These are phyloP conservation scores for Cheilosia pagana DNA, from an alignment of 2,888 invertebrate species.

Conservation along the genomic window DNA sequence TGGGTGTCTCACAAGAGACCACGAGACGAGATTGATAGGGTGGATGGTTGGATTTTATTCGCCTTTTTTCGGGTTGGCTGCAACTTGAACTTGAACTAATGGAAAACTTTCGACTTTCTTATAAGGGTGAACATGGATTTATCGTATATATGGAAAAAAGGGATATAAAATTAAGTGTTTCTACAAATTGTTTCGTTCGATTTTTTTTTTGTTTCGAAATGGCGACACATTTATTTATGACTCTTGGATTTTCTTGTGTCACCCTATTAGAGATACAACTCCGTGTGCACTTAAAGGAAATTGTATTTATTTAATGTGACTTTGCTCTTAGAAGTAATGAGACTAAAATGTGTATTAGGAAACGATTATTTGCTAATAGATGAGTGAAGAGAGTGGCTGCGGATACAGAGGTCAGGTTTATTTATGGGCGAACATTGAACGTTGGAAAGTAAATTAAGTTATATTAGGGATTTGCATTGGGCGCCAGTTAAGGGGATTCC, in stretches of 20 bases:
- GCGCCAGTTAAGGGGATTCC: not conserved
- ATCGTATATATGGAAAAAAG: conserved; percentile 43
- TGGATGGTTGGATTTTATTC: conserved; percentile 39
- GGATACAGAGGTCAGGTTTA: not conserved
- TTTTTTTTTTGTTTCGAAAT: conserved; percentile 53
- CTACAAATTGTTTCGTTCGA: conserved; percentile 71
- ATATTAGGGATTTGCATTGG: not conserved
- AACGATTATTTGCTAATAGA: conserved; percentile 67
- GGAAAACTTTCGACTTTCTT: conserved; percentile 47
- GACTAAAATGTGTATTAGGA: conserved; percentile 46
- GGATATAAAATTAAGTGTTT: conserved; percentile 75
- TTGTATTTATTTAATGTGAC: conserved; percentile 74
- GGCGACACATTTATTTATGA: conserved; percentile 79
- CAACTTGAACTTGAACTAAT: conserved; percentile 52
- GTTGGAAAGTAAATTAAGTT: not conserved
- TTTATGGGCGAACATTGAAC: not conserved
- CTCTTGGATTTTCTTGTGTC: conserved; percentile 76
- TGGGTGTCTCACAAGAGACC: conserved; percentile 44
- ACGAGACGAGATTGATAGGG: conserved; percentile 68
- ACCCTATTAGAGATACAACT: conserved; percentile 63
- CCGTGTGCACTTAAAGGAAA: conserved; percentile 27
- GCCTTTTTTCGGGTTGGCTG: conserved; percentile 17
- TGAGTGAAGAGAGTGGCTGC: conserved; percentile 3
- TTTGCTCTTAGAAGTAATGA: conserved; percentile 58
- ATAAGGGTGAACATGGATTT: conserved; percentile 61